Conservation (phyloP, 2,797 vertebrate genomes). For the Dendrocincla fuliginosa region DNA sequence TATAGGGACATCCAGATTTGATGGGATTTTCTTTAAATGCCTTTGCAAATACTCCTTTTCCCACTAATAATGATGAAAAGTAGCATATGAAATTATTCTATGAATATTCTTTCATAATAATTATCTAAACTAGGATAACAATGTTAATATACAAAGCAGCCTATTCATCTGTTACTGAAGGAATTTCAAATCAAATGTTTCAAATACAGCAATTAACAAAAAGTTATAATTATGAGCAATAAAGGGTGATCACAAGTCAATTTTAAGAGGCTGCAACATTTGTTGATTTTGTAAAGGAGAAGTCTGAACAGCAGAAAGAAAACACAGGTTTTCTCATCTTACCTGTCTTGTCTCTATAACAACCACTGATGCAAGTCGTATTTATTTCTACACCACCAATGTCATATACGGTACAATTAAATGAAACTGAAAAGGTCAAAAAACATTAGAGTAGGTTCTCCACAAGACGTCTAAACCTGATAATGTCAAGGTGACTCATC, state of each 20-base stretch:
- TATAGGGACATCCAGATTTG: not conserved
- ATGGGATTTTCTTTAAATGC: not conserved
- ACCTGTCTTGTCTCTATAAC: conserved; percentile 68
- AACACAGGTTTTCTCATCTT: conserved; percentile 48
- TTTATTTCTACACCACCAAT: conserved; percentile 65
- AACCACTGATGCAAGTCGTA: conserved; percentile 69
- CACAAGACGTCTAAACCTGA: conserved; percentile 59
- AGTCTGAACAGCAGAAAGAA: conserved; percentile 42
- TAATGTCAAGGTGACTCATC: conserved; percentile 74
- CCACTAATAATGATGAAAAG: not conserved
- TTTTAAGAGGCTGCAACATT: conserved; percentile 1
- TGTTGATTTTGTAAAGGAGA: conserved; percentile 30
- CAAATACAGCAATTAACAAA: not conserved
- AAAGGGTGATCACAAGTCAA: not conserved
- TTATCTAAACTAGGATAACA: not conserved
- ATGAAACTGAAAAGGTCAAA: conserved; percentile 74
- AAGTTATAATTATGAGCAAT: not conserved
- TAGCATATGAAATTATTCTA: not conserved
- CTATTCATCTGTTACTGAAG: not conserved
- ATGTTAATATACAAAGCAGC: not conserved
- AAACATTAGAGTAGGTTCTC: conserved; percentile 64
- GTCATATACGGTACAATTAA: conserved; percentile 70
- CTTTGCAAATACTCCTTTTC: not conserved
- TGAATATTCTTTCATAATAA: not conserved
- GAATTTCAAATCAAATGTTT: not conserved